Evolutionary conservation across 2,888 invertebrate species (phyloP), one percentile per base, ranked within the genome.

Genomic region (Brachycybe producta): DNA sequence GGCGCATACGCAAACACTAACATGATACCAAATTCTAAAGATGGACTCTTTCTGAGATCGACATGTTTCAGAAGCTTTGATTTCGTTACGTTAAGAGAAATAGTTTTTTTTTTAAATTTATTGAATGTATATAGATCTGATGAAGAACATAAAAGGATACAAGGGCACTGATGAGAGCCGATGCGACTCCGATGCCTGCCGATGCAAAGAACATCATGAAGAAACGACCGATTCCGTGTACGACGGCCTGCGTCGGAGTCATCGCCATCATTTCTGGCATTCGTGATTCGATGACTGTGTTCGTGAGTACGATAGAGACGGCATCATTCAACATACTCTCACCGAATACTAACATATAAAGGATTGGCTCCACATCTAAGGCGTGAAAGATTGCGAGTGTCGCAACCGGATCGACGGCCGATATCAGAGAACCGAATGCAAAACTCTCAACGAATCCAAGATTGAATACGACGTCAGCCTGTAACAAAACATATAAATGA

Each of bases 261-360:
- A 76, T 73, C 0, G 77, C 71, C 1, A 79, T 65, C 56, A 65
- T 62, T 30, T 58, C 59, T 5, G 70, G 68, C 45, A 59, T 57
- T 55, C 54, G 11, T 4, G 41, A 46, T 28, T 49, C 49, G 24
- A 49, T 49, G 42, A 45, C 49, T 2, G 49, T 49, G 19, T 44
- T 49, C 1, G 97, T 95, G 45, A 98, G 71, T 1, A 98, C 98
- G 71, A 99, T 98, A 24, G 97, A 85, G 53, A 98, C 90, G 27
- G 97, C 97, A 75, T 98, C 98, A 70, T 98, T 98, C 4, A 98
- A 73, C 62, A 94, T 90, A 60, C 88, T 88, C 65, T 86, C 85
- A 24, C 90, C 95, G 73, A 98, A 98, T 1, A 98, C 97, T 70
- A 98, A 81, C 97, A 99, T 99, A 72, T 98, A 97, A 0, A 98